phyloP scores from a whole-genome alignment of 2,113 vertebrate species.

The Chloroceryle aenea region DNA sequence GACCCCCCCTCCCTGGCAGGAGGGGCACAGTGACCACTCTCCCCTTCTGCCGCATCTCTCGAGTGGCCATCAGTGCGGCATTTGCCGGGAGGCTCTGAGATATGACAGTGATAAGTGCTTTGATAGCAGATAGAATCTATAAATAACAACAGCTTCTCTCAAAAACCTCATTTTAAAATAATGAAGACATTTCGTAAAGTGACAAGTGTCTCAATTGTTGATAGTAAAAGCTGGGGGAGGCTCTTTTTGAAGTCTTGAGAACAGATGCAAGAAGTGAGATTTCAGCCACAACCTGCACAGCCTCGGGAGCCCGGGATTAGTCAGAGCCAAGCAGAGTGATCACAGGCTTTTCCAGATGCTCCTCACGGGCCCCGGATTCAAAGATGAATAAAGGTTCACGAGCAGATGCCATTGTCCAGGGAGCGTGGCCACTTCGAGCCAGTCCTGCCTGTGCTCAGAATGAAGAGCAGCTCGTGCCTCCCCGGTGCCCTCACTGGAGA shows the following conservation, averaged over 20 bases:
- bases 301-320: neutral
- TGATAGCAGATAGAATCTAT: slow-evolving; percentile 34
- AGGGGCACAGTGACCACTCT: neutral
- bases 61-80: neutral
- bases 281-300: neutral
- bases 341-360: neutral
- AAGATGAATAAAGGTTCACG: neutral
- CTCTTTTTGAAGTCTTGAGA: neutral
- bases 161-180: slow-evolving; percentile 30
- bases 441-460: neutral
- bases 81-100: neutral
- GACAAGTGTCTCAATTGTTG: neutral
- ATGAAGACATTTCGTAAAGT: slow-evolving; percentile 47
- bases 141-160: slow-evolving; percentile 54
- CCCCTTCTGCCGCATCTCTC: neutral
- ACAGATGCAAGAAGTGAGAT: neutral
- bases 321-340: neutral
- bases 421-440: accelerated
- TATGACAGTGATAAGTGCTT: neutral
- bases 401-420: neutral
- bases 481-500: neutral
- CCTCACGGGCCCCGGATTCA: neutral
- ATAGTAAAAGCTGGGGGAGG: neutral
- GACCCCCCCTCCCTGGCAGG: no score
- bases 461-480: neutral